Evolutionary conservation across 2,113 vertebrate genomes (phyloP), one percentile per base, ranked within the genome.

Genomic region (Myotis lucifugus): DNA sequence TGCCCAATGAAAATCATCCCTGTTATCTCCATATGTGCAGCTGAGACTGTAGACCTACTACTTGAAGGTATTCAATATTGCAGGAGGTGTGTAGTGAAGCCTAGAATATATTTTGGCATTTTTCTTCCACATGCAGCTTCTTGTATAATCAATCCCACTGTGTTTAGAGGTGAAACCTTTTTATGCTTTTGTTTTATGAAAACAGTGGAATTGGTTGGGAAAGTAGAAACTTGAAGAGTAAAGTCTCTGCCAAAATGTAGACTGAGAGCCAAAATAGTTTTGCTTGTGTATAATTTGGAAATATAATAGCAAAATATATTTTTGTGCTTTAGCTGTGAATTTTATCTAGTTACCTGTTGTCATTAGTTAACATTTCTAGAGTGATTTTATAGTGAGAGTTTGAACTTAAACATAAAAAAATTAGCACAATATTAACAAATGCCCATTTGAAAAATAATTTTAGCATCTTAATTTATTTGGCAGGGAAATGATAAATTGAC

Each of bases 81-180:
- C n/a, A 88, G 77, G 92, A 96, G 34, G 48, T 64, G 9, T 74
- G 8, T 89, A 69, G 52, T 81, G 91, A 96, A 94, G 86, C 29
- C 67, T 94, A 86, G 76, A 94, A 91, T 94, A 52, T 77, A 93
- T 93, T 91, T 96, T 92, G 72, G 61, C 61, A 74, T 93, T 93
- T 94, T 96, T 76, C 81, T 92, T 96, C 54, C n/a, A 83, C 34
- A 52, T 40, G 56, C 29, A 90, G 88, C 74, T 88, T 78, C 90
- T 95, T 85, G 84, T 95, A 78, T 96, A 94, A 95, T 94, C 92
- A 93, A 61, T 82, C 37, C 73, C 76, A 82, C 61, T 96, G 85
- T 92, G 83, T 97, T 96, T 94, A 95, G 52, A 96, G 87, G 79
- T 90, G 69, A 96, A 95, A 77, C 5, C 25, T 86, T 91, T 67